These are phyloP conservation scores for Psittacara wagleri DNA, from an alignment of 2,113 vertebrate species.

Conservation along the genomic window DNA sequence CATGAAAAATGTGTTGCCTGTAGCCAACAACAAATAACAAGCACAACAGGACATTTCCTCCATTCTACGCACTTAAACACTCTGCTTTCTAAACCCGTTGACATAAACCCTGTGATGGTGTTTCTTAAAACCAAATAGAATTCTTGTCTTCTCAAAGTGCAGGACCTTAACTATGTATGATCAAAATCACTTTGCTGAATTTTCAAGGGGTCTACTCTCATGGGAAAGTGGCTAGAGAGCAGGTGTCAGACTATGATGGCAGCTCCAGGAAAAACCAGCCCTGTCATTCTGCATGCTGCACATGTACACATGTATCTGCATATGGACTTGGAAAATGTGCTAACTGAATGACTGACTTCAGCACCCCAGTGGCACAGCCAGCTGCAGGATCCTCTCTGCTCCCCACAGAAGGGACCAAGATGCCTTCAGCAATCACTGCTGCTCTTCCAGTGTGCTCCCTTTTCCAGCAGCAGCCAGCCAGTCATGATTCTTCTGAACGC, in stretches of 20 bases:
- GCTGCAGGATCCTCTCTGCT: neutral
- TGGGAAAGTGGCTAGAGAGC: neutral
- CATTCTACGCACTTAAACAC: neutral
- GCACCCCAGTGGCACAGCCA: neutral
- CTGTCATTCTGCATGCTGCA: neutral
- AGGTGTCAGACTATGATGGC: neutral
- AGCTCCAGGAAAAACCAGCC: neutral
- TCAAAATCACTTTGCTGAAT: neutral
- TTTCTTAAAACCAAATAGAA: neutral
- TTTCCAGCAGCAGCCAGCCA: neutral
- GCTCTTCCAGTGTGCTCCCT: neutral
- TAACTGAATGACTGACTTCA: neutral
- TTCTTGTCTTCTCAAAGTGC: neutral
- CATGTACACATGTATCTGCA: rapidly evolving
- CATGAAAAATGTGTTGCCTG: neutral
- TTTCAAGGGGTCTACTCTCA: neutral
- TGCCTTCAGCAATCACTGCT: neutral
- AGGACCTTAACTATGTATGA: neutral
- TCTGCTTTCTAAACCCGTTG: neutral
- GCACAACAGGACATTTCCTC: conserved; percentile 26
- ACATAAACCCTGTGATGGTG: neutral
- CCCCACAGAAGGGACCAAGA: neutral
- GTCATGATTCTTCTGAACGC: neutral
- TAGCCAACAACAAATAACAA: conserved; percentile 30
- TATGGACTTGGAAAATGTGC: neutral